A percentile compares a stretch with the other conserved stretches of the same genome.
phyloP scores from a whole-genome alignment of 2,888 invertebrate species.

The Dimorphilus gyrociliatus region DNA sequence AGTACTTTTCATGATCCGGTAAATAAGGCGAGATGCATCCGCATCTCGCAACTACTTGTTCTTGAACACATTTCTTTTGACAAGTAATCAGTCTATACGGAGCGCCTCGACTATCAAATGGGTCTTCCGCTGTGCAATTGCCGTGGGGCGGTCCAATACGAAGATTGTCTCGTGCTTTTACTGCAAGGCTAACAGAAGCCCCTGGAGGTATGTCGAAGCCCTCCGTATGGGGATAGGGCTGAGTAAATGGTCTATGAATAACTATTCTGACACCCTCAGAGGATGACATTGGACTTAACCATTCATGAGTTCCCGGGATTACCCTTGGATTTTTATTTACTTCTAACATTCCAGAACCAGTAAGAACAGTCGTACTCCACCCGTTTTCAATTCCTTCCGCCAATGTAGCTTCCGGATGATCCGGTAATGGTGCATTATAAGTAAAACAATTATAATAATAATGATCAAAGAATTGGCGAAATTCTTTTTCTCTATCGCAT shows the following conservation, averaged over 20 bases:
- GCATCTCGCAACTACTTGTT: slow-evolving; percentile 8
- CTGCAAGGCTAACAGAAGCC: slow-evolving; percentile 11
- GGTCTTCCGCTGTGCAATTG: slow-evolving; percentile 9
- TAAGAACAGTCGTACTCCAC: slow-evolving; percentile 10
- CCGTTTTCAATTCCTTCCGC: slow-evolving; percentile 12
- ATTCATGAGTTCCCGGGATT: slow-evolving; percentile 11
- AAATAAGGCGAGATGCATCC: slow-evolving; percentile 9
- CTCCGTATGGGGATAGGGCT: slow-evolving; percentile 12
- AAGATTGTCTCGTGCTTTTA: slow-evolving; percentile 10
- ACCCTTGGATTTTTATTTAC: slow-evolving; percentile 8
- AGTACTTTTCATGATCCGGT: slow-evolving; percentile 5
- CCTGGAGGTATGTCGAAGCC: slow-evolving; percentile 13
- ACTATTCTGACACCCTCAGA: slow-evolving; percentile 11
- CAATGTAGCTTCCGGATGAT: slow-evolving; percentile 5
- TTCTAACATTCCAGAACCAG: slow-evolving; percentile 12
- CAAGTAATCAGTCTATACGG: slow-evolving; percentile 10
- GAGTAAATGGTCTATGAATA: slow-evolving; percentile 9
- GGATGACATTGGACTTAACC: slow-evolving; percentile 11
- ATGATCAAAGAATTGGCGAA: slow-evolving; percentile 10
- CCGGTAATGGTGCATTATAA: slow-evolving; percentile 7
- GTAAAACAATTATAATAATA: slow-evolving; percentile 13
- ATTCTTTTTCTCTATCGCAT: slow-evolving; percentile 8
- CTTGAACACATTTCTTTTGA: slow-evolving; percentile 11
- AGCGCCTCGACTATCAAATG: slow-evolving; percentile 4
- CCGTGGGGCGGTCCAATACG: slow-evolving; percentile 10